Conservation (phyloP, 2,888 invertebrate species). For the Bhutanitis thaidina region DNA sequence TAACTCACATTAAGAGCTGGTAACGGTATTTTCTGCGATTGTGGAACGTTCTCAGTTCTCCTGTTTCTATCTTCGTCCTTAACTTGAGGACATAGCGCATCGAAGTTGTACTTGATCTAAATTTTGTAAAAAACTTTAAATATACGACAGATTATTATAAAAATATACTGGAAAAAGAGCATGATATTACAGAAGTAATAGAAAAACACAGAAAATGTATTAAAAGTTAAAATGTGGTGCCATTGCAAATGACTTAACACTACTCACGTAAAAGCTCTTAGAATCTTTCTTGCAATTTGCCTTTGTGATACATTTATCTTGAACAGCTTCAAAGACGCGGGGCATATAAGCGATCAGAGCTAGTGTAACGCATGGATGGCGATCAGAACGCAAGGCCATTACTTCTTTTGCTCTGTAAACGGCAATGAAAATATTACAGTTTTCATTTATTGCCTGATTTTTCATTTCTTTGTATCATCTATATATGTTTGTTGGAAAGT, state of each 20-base stretch:
- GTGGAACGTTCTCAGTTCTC: slow-evolving; percentile 60
- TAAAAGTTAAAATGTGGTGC: too few species aligned
- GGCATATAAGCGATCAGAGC: slow-evolving; percentile 91
- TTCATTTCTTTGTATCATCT: too few species aligned
- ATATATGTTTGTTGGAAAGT: too few species aligned
- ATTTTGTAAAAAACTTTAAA: slow-evolving; percentile 32
- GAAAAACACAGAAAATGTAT: too few species aligned
- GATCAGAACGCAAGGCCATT: slow-evolving; percentile 86
- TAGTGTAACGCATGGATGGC: slow-evolving; percentile 89
- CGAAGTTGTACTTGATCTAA: slow-evolving; percentile 89
- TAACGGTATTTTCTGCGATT: slow-evolving; percentile 83
- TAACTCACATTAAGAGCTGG: slow-evolving; percentile 88
- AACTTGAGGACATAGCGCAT: slow-evolving; percentile 83
- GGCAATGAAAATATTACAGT: too few species aligned
- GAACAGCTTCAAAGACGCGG: slow-evolving; percentile 88
- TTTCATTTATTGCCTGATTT: too few species aligned
- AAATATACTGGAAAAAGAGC: too few species aligned
- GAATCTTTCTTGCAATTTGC: slow-evolving; percentile 92
- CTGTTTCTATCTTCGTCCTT: slow-evolving; percentile 80
- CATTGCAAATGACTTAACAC: background rate
- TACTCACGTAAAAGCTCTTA: slow-evolving; percentile 89
- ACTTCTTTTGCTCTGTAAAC: slow-evolving; percentile 84
- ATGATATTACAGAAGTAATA: too few species aligned
- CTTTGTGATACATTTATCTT: slow-evolving; percentile 89
- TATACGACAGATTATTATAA: slow-evolving; percentile 11